Percentiles rank a stretch among this genome's conserved stretches.
Conservation (phyloP, 1,140 invertebrate species). For the Habropoda laboriosa region DNA sequence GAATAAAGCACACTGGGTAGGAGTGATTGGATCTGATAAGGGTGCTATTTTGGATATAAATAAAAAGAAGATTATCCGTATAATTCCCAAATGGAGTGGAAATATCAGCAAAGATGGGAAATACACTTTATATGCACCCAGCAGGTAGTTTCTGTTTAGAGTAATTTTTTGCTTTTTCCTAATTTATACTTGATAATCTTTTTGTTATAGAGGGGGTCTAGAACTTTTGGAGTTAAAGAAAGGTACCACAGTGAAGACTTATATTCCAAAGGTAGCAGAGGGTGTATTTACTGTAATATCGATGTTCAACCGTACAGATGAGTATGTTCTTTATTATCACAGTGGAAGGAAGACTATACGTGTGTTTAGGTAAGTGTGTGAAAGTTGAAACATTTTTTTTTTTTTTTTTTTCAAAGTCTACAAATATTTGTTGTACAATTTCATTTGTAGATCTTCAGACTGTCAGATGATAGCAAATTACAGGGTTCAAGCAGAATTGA, state of each 20-base stretch:
- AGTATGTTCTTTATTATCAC: slow-evolving; percentile 98
- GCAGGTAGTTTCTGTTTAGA: slow-evolving; percentile 79
- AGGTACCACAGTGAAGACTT: slow-evolving; percentile 90
- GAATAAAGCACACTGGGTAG: slow-evolving; percentile 91
- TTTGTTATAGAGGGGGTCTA: slow-evolving; percentile 89
- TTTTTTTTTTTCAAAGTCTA: slow-evolving; percentile 2
- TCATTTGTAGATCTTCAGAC: slow-evolving; percentile 86
- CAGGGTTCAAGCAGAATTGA: slow-evolving; percentile 94
- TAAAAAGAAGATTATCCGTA: slow-evolving; percentile 89
- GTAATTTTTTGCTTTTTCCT: not conserved
- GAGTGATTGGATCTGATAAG: slow-evolving; percentile 94
- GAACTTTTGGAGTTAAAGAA: slow-evolving; percentile 94
- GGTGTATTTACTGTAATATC: slow-evolving; percentile 98
- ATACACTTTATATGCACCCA: slow-evolving; percentile 95
- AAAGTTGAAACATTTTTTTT: slow-evolving; percentile 18
- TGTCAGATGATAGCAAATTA: slow-evolving; percentile 96
- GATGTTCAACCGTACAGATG: slow-evolving; percentile 95
- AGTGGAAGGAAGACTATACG: slow-evolving; percentile 95
- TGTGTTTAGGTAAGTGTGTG: slow-evolving; percentile 88
- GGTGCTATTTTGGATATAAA: slow-evolving; percentile 93
- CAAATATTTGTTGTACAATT: not conserved
- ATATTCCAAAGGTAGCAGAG: slow-evolving; percentile 96
- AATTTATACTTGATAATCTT: not conserved
- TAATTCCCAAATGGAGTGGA: slow-evolving; percentile 91
- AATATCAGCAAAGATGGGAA: slow-evolving; percentile 93